phyloP scores from a whole-genome alignment of 2,113 vertebrate genomes.

The Crotalus tigris region DNA sequence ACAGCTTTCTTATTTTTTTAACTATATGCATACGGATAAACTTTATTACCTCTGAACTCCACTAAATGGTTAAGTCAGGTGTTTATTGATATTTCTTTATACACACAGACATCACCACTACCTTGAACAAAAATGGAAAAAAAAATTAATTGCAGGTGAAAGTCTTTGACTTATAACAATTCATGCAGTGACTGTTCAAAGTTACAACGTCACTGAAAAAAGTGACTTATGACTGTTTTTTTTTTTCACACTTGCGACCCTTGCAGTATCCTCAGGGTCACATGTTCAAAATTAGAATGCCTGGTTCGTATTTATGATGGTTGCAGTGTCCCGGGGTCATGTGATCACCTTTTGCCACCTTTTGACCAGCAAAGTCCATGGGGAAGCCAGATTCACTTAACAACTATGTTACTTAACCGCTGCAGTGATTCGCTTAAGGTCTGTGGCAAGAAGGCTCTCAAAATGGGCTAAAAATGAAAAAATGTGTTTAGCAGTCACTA shows the following conservation, averaged over 20 bases:
- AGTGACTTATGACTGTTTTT: not conserved
- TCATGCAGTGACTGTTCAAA: not conserved
- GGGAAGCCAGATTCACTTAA: not conserved
- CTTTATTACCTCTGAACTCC: not conserved
- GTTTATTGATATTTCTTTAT: not conserved
- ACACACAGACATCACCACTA: too few relatives aligned
- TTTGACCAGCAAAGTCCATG: not conserved
- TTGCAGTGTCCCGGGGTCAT: too few relatives aligned
- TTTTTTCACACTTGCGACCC: not conserved
- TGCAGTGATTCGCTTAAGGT: not conserved
- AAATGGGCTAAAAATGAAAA: too few relatives aligned
- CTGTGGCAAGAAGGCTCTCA: too few relatives aligned
- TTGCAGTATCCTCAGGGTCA: not conserved
- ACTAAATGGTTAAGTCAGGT: not conserved
- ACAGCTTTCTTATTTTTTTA: not conserved
- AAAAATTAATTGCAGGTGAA: not conserved
- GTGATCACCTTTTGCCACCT: too few relatives aligned
- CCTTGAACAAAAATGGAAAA: not conserved
- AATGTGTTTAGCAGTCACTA: too few relatives aligned
- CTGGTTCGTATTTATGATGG: too few relatives aligned
- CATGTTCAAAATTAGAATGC: too few relatives aligned
- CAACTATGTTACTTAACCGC: not conserved
- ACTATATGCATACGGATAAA: not conserved
- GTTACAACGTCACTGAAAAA: not conserved
- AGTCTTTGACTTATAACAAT: not conserved